A percentile compares a stretch with the other conserved stretches of the same genome.
phyloP scores from a whole-genome alignment of 2,888 invertebrate genomes.

The Scaptomyza polygonia region DNA sequence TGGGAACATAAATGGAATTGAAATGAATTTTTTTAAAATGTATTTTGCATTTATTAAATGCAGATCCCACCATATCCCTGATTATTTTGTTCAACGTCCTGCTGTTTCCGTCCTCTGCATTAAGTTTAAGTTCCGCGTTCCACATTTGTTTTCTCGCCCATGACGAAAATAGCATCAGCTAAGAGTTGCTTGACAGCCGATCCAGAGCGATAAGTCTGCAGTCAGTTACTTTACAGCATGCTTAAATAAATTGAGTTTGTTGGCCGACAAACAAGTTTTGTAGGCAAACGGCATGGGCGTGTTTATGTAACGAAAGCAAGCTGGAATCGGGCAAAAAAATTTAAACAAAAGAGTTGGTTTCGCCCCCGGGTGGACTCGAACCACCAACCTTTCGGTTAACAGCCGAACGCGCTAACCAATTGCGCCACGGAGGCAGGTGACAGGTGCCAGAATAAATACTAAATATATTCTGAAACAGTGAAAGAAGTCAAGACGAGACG shows the following conservation, averaged over 20 bases:
- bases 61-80: neutral
- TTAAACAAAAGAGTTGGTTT: neutral
- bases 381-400: slow-evolving; percentile 99
- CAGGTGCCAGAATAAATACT: neutral
- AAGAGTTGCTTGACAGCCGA: slow-evolving; percentile 15
- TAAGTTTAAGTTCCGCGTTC: slow-evolving; percentile 2
- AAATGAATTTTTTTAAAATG: no score
- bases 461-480: slow-evolving; percentile 4
- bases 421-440: slow-evolving; percentile 59
- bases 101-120: neutral
- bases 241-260: slow-evolving; percentile 27
- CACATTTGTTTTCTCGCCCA: slow-evolving; percentile 11
- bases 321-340: slow-evolving; percentile 13
- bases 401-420: slow-evolving; percentile 99
- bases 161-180: slow-evolving; percentile 21
- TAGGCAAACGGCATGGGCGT: slow-evolving; percentile 35
- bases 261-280: slow-evolving; percentile 37
- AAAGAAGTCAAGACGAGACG: neutral
- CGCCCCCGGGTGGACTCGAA: slow-evolving; percentile 99
- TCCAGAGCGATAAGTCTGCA: slow-evolving; percentile 26
- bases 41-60: no score
- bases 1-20: no score
- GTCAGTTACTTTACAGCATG: no score
- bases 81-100: neutral
- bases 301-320: slow-evolving; percentile 5